phyloP scores from a whole-genome alignment of 64 coral and sea anemone species.

The Stichodactyla helianthus region DNA sequence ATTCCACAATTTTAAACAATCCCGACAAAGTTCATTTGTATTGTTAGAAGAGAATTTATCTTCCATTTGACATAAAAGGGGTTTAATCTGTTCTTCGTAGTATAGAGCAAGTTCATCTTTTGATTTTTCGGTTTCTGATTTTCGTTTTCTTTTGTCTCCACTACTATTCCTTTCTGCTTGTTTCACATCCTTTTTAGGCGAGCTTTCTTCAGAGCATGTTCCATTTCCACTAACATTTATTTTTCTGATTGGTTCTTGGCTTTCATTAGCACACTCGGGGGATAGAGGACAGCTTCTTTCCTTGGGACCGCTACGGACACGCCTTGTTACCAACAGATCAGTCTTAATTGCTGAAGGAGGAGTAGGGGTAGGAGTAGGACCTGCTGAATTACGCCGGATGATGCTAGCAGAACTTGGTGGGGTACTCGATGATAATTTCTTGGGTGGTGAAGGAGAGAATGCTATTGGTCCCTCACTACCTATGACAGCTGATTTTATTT shows the following conservation, averaged over 20 bases:
- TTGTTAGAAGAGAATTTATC: constrained; percentile 57
- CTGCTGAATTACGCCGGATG: constrained; percentile 49
- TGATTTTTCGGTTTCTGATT: constrained; percentile 38
- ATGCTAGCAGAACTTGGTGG: constrained; percentile 9
- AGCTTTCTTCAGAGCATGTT: background rate
- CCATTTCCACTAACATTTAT: constrained; percentile 2
- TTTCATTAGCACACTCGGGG: constrained; percentile 30
- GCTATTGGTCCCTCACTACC: background rate
- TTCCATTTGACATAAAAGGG: constrained; percentile 72
- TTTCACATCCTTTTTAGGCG: constrained; percentile 32
- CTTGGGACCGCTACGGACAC: constrained; percentile 87
- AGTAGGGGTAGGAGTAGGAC: constrained; percentile 35
- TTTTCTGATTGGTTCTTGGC: constrained; percentile 14
- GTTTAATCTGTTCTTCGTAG: constrained; percentile 68
- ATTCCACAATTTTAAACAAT: constrained; percentile 85
- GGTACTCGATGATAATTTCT: constrained; percentile 33
- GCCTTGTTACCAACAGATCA: constrained; percentile 43
- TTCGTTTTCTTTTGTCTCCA: constrained; percentile 81
- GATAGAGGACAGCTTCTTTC: constrained; percentile 55
- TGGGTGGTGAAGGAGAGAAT: constrained; percentile 78
- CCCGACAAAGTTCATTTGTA: constrained; percentile 59
- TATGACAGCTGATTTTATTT: constrained; percentile 4
- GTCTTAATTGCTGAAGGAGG: constrained; percentile 46
- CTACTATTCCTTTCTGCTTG: constrained; percentile 51
- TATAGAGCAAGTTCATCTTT: constrained; percentile 79